phyloP scores from a whole-genome alignment of 2,797 vertebrate genomes.

The Neoniphon sammara region DNA sequence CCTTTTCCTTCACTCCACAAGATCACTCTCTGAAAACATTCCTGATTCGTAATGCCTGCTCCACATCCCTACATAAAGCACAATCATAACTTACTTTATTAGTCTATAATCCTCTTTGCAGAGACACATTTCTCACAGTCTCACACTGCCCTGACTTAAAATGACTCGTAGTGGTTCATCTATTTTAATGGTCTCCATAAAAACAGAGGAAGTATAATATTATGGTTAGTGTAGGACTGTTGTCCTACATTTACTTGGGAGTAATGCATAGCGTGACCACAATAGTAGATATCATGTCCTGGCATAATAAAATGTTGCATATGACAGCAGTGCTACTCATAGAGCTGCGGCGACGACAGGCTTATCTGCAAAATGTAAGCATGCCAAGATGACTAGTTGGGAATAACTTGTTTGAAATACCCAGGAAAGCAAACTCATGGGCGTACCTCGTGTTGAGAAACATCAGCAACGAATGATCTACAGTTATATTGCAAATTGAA shows the following conservation, averaged over 20 bases:
- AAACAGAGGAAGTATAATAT: constrained; percentile 13
- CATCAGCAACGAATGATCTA: constrained; percentile 21
- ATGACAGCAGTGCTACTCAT: constrained; percentile 39
- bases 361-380: constrained; percentile 29
- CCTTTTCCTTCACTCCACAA: constrained; percentile 23
- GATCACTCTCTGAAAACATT: constrained; percentile 44
- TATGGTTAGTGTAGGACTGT: constrained; percentile 7
- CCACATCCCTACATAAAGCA: constrained; percentile 3
- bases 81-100: constrained; percentile 37
- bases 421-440: constrained; percentile 30
- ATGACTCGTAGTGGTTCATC: constrained; percentile 35
- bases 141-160: constrained; percentile 24
- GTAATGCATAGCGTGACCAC: neutral
- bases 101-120: constrained; percentile 34
- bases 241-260: constrained; percentile 4
- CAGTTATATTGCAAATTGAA: constrained; percentile 29
- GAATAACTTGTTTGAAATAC: constrained; percentile 30
- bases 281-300: constrained; percentile 7
- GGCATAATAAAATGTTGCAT: constrained; percentile 6
- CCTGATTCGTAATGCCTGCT: constrained; percentile 46
- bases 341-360: constrained; percentile 2
- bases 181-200: constrained; percentile 41
- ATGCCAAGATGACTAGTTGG: constrained; percentile 25
- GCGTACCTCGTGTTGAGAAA: constrained; percentile 54
- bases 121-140: constrained; percentile 30